Base-by-base conservation (phyloP, 2,888 invertebrate genomes). In the Epicampocera succincta region DNA sequence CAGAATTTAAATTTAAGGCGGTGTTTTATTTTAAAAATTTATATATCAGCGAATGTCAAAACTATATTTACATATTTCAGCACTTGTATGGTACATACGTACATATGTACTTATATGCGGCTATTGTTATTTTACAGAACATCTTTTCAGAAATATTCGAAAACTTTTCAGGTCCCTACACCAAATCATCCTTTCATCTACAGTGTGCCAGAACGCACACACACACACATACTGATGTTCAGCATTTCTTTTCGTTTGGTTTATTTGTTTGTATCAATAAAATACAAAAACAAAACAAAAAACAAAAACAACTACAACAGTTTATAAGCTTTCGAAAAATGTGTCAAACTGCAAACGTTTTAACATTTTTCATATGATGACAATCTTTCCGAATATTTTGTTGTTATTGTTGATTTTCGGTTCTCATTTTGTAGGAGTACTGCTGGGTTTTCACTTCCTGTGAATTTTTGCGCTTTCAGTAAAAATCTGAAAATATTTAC, bases 401-500 rank as follows among this genome's bases (percentile, higher is more conserved):
- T 15, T 73, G 46, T 44, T 17, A 40, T 0, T 54, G 40, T 33
- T 44, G 29, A 46, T 50, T 17, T 42, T 19, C 48, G 8, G 2
- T 61, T 76, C 52, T 52, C 58, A 17, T 48, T 75, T 60, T 33
- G 65, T 65, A 15, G 42, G 42, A 63, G 44, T 42, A 75, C 58
- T 88, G 78, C 88, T 87, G 88, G 84, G 87, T 89, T 89, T 89
- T 89, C 89, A 89, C 89, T 89, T 89, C 89, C 89, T 88, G 87
- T 86, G 88, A 86, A 86, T 86, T 86, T 84, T 84, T 83, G 60
- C 60, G 77, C 73, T 81, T 71, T 60, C 46, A 74, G 52, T 33
- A 63, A 63, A 63, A 72, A 61, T 58, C 58, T 29, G 33, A 54
- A 56, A 65, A 72, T 66, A 40, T 76, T 81, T 76, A 81, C 71